phyloP scores from a whole-genome alignment of 2,113 vertebrate genomes.

The Pangasianodon gigas region DNA sequence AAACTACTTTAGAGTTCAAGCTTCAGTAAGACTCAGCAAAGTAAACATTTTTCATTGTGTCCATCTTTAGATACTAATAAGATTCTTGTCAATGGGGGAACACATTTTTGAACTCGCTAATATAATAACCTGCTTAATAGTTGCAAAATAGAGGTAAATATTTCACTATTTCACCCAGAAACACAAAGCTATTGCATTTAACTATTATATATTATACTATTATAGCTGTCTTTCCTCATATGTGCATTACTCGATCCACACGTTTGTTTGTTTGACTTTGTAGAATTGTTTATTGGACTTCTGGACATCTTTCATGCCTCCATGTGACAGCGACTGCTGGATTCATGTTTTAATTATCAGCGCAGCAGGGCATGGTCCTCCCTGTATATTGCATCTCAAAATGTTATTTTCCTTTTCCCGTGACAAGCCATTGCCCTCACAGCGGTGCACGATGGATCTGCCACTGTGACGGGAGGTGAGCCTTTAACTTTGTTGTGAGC shows the following conservation, averaged over 20 bases:
- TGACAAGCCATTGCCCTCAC: conserved; percentile 10
- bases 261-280: not conserved
- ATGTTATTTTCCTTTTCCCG: conserved; percentile 4
- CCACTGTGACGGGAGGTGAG: not conserved
- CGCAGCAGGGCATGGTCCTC: not conserved
- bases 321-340: not conserved
- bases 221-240: not conserved
- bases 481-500: not conserved
- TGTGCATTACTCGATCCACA: not conserved
- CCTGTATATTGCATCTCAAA: not conserved
- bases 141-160: no score
- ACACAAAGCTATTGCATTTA: no score
- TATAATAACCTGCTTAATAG: no score
- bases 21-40: not conserved
- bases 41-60: not conserved
- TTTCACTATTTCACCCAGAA: no score
- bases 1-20: not conserved
- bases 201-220: not conserved
- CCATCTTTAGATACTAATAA: not conserved
- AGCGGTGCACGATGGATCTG: not conserved
- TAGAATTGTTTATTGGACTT: not conserved
- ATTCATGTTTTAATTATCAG: not conserved
- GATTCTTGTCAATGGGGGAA: not conserved
- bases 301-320: not conserved
- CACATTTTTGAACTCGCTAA: not conserved